Evolutionary conservation across 2,888 invertebrate genomes (phyloP), one percentile per base, ranked within the genome.

Genomic region (Euplexia lucipara): DNA sequence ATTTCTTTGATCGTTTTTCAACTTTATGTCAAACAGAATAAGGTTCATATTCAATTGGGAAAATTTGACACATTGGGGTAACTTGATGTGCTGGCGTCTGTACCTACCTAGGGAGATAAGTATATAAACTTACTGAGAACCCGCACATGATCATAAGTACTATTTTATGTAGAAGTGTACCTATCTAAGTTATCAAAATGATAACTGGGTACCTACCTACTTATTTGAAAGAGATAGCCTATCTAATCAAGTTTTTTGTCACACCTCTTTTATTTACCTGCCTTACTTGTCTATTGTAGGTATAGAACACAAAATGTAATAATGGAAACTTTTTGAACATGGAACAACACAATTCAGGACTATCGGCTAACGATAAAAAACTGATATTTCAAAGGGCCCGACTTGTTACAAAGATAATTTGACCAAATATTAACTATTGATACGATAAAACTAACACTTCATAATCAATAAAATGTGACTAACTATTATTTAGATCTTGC

Each of bases 301-400:
- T n/a, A n/a, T 48, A 18, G 34, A 30, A 41, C 54, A 37, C 34
- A 32, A 71, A 12, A 52, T 34, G 18, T 41, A 12, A 77, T 45
- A 72, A 52, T 51, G 34, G 42, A 26, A 59, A 56, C 47, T 52
- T 56, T 53, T 72, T n/a, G n/a, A n/a, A n/a, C n/a, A n/a, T n/a
- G n/a, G n/a, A n/a, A n/a, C n/a, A n/a, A n/a, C n/a, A n/a, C n/a
- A n/a, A n/a, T 52, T 44, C 44, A 22, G 22, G 73, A 56, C 58
- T 47, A 30, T 30, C 32, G 4, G 5, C 8, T 10, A 10, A 1
- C 12, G 53, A 60, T 56, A 52, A 62, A 26, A 48, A 22, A 10
- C n/a, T 32, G 16, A 41, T 48, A 41, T 14, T 14, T 58, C 44
- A 73, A 73, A 73, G 32, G 52, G 20, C 20, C 79, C 68, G 75